A percentile compares a stretch with the other conserved stretches of the same genome.
phyloP scores from a whole-genome alignment of 2,113 vertebrate genomes.

The Alces alces region DNA sequence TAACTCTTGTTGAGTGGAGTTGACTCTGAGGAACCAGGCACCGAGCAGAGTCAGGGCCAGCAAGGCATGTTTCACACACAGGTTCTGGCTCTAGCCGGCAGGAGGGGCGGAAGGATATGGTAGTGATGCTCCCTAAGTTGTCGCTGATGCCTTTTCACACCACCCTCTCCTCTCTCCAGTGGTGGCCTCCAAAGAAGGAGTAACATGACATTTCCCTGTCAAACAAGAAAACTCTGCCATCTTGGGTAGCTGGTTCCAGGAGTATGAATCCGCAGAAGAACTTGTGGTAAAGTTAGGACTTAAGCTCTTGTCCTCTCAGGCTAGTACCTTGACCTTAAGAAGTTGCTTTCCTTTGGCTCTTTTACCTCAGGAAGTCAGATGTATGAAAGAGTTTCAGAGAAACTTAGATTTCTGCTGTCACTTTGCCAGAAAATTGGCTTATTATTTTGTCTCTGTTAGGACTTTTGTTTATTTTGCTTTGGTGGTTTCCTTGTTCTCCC shows the following conservation, averaged over 20 bases:
- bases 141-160: neutral
- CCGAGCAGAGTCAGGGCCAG: neutral
- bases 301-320: neutral
- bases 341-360: neutral
- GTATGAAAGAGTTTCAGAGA: neutral
- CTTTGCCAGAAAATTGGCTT: neutral
- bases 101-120: neutral
- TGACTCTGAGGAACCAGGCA: neutral
- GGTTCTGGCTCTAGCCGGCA: neutral
- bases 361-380: neutral
- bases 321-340: neutral
- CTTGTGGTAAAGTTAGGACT: neutral
- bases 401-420: neutral
- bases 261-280: neutral
- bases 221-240: neutral
- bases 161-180: neutral
- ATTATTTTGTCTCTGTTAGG: neutral
- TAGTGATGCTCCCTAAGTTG: neutral
- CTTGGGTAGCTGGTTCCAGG: neutral
- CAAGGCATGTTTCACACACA: neutral
- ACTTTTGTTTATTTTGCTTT: conserved; percentile 45
- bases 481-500: conserved; percentile 66
- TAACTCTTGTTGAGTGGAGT: neutral
- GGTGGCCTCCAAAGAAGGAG: neutral
- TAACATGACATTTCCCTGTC: neutral